A percentile compares a stretch with the other conserved stretches of the same genome.
Conservation (phyloP, 2,888 invertebrate genomes). For the Erpobdella octoculata region DNA sequence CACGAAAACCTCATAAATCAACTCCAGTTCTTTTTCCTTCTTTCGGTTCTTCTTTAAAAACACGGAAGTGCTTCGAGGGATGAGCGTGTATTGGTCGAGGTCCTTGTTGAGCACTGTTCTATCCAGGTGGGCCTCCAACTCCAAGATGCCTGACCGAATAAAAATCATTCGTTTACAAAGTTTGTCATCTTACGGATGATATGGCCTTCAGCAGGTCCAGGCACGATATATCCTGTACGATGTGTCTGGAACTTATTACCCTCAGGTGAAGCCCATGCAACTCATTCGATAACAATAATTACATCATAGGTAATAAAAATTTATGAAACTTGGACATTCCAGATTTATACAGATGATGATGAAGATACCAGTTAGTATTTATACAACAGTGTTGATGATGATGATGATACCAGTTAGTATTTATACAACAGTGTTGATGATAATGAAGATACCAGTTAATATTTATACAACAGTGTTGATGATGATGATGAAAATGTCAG, state of each 20-base stretch:
- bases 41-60: slow-evolving; percentile 50
- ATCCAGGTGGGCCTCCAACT: slow-evolving; percentile 50
- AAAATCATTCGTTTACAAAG: too few species aligned
- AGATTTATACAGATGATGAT: too few species aligned
- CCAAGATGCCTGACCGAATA: slow-evolving; percentile 49
- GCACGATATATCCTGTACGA: too few species aligned
- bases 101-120: slow-evolving; percentile 48
- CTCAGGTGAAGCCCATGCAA: too few species aligned
- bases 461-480: too few species aligned
- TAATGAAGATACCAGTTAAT: neutral
- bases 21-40: slow-evolving; percentile 47
- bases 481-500: neutral
- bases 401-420: too few species aligned
- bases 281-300: too few species aligned
- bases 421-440: neutral
- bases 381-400: neutral
- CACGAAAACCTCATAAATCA: slow-evolving; percentile 51
- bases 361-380: neutral
- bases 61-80: slow-evolving; percentile 48
- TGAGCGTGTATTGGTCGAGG: slow-evolving; percentile 48
- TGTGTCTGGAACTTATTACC: too few species aligned
- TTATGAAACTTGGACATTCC: too few species aligned
- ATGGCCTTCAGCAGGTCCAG: too few species aligned
- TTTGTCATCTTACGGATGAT: too few species aligned
- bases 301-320: too few species aligned